Conservation (phyloP, 2,113 vertebrate genomes). For the Gallinago media region DNA sequence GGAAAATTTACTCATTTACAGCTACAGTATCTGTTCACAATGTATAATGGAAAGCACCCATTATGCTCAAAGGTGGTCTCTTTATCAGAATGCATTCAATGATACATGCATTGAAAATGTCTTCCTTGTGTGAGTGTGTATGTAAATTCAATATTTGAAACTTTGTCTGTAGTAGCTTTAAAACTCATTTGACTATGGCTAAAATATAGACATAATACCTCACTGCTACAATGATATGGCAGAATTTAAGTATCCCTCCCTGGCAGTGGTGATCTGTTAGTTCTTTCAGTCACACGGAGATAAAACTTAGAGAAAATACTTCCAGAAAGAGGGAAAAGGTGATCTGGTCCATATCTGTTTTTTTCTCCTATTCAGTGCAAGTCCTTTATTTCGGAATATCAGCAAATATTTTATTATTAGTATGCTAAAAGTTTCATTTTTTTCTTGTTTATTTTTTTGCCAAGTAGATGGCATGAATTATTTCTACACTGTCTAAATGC, state of each 20-base stretch:
- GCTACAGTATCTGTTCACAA: not conserved
- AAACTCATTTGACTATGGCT: not conserved
- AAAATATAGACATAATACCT: not conserved
- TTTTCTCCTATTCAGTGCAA: not conserved
- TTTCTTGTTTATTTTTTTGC: not conserved
- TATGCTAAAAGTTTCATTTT: not conserved
- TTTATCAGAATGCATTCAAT: not conserved
- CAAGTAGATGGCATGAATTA: not conserved
- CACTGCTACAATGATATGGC: fast-evolving
- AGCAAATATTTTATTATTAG: not conserved
- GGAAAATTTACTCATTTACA: not conserved
- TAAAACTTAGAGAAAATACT: not conserved
- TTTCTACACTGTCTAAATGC: not conserved
- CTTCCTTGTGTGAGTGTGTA: fast-evolving
- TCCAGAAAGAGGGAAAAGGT: not conserved
- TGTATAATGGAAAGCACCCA: fast-evolving
- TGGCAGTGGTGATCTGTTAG: not conserved
- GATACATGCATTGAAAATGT: not conserved
- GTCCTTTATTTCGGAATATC: not conserved
- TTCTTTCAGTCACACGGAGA: not conserved
- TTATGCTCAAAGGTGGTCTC: not conserved
- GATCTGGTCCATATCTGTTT: not conserved
- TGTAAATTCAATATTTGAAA: not conserved
- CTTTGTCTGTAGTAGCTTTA: not conserved
- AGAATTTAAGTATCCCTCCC: not conserved